A percentile compares a stretch with the other conserved stretches of the same genome.
phyloP scores from a whole-genome alignment of 2,888 invertebrate species.

The Drosophila falleni region DNA sequence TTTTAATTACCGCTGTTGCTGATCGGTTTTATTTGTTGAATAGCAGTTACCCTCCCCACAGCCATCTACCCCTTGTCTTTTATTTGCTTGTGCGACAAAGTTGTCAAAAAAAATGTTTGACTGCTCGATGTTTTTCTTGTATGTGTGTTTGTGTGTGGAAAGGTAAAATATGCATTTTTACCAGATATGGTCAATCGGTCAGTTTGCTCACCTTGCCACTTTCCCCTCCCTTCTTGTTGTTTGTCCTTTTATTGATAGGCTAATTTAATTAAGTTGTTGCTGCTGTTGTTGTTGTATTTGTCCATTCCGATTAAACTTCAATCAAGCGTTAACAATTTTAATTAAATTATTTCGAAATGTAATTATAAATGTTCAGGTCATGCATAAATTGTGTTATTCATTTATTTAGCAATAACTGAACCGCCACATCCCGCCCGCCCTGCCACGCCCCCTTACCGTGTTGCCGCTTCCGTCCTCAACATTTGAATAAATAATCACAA shows the following conservation, averaged over 20 bases:
- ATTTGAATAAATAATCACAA: constrained; percentile 77
- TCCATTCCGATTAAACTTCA: constrained; percentile 76
- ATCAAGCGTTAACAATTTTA: constrained; percentile 83
- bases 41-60: neutral
- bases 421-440: neutral
- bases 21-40: constrained; percentile 73
- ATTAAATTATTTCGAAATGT: constrained; percentile 82
- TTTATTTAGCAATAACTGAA: constrained; percentile 65
- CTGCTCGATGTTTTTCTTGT: constrained; percentile 5
- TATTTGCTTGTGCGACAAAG: constrained; percentile 55
- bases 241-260: constrained; percentile 48
- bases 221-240: neutral
- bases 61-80: constrained; percentile 8
- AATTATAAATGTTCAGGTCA: constrained; percentile 80
- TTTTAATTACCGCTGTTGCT: constrained; percentile 77
- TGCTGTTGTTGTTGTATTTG: constrained; percentile 22
- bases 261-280: constrained; percentile 71
- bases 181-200: constrained; percentile 64
- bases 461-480: constrained; percentile 41
- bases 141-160: constrained; percentile 5
- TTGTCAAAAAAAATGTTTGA: constrained; percentile 62
- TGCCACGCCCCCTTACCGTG: neutral
- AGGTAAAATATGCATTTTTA: constrained; percentile 52
- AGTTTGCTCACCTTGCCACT: constrained; percentile 45
- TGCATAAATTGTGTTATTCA: constrained; percentile 78